These are phyloP conservation scores for Prunella himalayana DNA, from an alignment of 2,113 vertebrate genomes.

Conservation along the genomic window DNA sequence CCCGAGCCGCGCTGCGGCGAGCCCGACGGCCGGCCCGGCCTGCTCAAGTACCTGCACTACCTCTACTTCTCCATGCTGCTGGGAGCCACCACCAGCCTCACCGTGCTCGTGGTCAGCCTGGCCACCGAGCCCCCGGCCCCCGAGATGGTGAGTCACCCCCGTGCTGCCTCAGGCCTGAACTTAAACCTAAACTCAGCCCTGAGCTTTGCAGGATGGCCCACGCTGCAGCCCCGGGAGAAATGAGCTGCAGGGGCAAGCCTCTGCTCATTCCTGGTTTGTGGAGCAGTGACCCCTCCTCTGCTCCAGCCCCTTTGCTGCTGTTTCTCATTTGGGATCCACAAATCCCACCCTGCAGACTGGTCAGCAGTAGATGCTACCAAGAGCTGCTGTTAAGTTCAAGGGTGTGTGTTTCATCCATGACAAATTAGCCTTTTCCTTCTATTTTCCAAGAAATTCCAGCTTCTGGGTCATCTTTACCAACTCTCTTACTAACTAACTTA, in stretches of 20 bases:
- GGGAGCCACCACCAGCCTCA: slow-evolving; percentile 71
- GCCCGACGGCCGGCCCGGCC: slow-evolving; percentile 74
- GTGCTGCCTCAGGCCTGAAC: neutral
- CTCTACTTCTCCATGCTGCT: slow-evolving; percentile 92
- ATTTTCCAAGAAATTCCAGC: slow-evolving; percentile 26
- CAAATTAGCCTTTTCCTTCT: neutral
- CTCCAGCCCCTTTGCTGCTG: neutral
- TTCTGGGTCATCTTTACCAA: slow-evolving; percentile 14
- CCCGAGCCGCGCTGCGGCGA: slow-evolving; percentile 82
- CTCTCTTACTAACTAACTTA: slow-evolving; percentile 14
- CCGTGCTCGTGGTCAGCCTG: slow-evolving; percentile 79
- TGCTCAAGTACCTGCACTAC: slow-evolving; percentile 88
- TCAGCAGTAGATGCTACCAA: neutral
- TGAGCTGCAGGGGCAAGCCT: neutral
- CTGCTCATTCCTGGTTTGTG: neutral
- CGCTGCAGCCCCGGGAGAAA: rapidly evolving
- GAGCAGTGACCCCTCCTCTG: neutral
- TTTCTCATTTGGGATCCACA: neutral
- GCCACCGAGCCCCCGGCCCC: slow-evolving; percentile 74
- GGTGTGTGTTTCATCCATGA: neutral
- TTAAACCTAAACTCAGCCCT: too few relatives aligned
- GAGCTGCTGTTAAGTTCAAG: neutral
- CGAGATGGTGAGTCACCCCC: slow-evolving; percentile 66
- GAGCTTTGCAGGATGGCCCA: neutral
- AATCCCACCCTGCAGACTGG: neutral